These are phyloP conservation scores for Chironomus striatipennis DNA, from an alignment of 1,140 invertebrate species.

Conservation along the genomic window DNA sequence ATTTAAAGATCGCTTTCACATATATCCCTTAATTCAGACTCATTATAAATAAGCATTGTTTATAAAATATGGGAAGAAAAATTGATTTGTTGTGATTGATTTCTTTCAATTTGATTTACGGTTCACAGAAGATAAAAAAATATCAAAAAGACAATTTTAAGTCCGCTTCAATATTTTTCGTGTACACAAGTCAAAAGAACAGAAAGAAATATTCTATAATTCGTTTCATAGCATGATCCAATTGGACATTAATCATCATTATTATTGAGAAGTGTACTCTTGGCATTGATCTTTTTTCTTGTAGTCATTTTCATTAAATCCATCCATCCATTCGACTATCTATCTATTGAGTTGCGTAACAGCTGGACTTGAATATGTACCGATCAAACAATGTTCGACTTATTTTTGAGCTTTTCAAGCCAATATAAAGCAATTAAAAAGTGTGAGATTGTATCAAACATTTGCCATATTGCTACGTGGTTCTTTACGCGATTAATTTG, in stretches of 20 bases:
- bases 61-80: background rate
- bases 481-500: background rate
- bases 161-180: background rate
- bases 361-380: background rate
- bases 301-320: background rate
- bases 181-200: background rate
- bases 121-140: background rate
- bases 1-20: too few species aligned
- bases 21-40: too few species aligned
- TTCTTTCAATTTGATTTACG: background rate
- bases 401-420: background rate
- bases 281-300: background rate
- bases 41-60: background rate
- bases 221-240: constrained; percentile 20
- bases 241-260: constrained; percentile 22
- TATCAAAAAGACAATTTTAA: constrained; percentile 17
- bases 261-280: constrained; percentile 12
- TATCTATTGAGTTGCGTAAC: background rate
- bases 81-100: constrained; percentile 22
- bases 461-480: constrained; percentile 1
- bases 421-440: background rate
- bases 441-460: constrained; percentile 6
- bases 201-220: background rate
- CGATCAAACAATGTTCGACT: background rate
- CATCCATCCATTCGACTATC: too few species aligned